phyloP scores from a whole-genome alignment of 2,113 vertebrate species.

The Solea senegalensis region DNA sequence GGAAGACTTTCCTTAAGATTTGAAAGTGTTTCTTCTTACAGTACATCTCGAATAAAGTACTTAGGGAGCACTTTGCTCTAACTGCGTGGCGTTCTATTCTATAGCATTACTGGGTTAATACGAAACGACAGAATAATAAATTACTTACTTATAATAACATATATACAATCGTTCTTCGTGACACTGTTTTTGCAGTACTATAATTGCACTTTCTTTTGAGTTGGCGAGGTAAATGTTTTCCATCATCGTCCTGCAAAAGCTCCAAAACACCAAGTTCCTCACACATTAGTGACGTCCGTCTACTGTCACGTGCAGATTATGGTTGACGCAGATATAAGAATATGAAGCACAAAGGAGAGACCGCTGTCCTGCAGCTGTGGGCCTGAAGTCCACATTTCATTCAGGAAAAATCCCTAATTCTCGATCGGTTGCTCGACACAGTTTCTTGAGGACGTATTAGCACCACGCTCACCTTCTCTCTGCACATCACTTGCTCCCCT shows the following conservation, averaged over 20 bases:
- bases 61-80: conserved; percentile 14
- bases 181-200: conserved; percentile 34
- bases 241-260: neutral
- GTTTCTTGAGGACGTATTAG: neutral
- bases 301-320: neutral
- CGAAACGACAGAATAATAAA: conserved; percentile 60
- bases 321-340: conserved; percentile 11
- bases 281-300: neutral
- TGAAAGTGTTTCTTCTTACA: no score
- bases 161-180: conserved; percentile 56
- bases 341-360: conserved; percentile 19
- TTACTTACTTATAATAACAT: conserved; percentile 42
- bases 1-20: no score
- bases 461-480: neutral
- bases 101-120: conserved; percentile 34
- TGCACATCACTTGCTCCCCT: neutral
- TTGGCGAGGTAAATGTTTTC: conserved; percentile 1
- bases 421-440: neutral
- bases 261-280: neutral
- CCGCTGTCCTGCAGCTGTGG: conserved; percentile 37
- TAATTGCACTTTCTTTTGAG: conserved; percentile 45
- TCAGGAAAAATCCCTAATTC: conserved; percentile 5
- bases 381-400: conserved; percentile 1
- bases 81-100: conserved; percentile 18
- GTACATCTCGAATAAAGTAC: conserved; percentile 6